These are phyloP conservation scores for Cyclina sinensis DNA, from an alignment of 1,140 invertebrate genomes.

Conservation along the genomic window DNA sequence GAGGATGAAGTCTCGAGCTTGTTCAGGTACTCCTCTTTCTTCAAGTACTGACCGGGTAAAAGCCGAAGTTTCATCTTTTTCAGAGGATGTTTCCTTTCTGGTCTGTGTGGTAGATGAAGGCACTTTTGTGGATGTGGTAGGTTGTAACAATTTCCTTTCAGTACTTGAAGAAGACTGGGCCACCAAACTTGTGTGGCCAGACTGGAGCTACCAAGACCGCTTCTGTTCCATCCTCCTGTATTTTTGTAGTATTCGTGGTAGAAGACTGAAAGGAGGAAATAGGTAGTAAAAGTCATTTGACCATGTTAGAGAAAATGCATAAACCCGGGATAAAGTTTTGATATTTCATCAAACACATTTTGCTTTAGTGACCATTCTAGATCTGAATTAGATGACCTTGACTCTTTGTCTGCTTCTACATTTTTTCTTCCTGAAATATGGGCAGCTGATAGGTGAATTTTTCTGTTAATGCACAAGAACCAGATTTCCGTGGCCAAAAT, in stretches of 20 bases:
- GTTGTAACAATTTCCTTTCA: too few species aligned
- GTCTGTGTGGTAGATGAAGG: too few species aligned
- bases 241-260: background rate
- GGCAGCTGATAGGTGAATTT: slow-evolving; percentile 52
- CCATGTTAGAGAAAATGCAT: background rate
- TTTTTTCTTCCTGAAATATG: background rate
- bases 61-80: too few species aligned
- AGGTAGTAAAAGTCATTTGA: background rate
- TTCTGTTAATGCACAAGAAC: slow-evolving; percentile 51
- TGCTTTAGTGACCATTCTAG: background rate
- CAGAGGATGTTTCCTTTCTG: too few species aligned
- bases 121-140: too few species aligned
- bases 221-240: background rate
- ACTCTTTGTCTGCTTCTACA: too few species aligned
- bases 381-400: too few species aligned
- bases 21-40: background rate
- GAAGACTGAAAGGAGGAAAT: too few species aligned
- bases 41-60: background rate
- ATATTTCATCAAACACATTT: background rate
- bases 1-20: background rate
- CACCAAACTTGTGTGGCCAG: too few species aligned
- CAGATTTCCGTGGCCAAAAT: too few species aligned
- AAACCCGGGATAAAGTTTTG: background rate
- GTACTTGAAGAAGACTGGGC: too few species aligned
- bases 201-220: too few species aligned